Percentiles rank a stretch among this genome's conserved stretches.
Conservation (phyloP, 2,113 vertebrate species). For the Lophotis ruficrista region DNA sequence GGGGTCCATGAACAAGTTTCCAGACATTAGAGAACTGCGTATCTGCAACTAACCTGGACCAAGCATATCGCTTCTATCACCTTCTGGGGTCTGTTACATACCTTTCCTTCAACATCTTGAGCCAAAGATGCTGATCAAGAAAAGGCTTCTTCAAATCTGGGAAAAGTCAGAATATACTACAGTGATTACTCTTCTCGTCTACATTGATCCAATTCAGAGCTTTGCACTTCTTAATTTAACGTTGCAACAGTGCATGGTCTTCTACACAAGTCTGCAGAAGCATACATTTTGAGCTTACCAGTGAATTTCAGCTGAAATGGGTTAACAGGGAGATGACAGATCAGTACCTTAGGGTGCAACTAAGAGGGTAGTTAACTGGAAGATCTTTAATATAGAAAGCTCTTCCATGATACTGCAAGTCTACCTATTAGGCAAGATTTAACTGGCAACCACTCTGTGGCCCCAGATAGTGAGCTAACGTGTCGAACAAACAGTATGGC, state of each 20-base stretch:
- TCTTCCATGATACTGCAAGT: not conserved
- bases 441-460: constrained; percentile 19
- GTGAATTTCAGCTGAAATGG: constrained; percentile 9
- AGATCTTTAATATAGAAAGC: constrained; percentile 14
- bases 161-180: not conserved
- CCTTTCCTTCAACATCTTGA: not conserved
- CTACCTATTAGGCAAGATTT: not conserved
- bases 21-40: not conserved
- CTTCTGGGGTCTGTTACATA: not conserved
- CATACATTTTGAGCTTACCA: not conserved
- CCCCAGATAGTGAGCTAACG: not conserved
- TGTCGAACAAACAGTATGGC: not conserved
- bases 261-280: not conserved
- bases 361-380: not conserved
- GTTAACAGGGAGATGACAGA: not conserved
- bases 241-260: not conserved
- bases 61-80: not conserved
- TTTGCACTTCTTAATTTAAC: not conserved
- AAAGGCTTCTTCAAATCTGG: not conserved
- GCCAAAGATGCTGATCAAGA: not conserved
- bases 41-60: not conserved
- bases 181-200: not conserved
- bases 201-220: not conserved
- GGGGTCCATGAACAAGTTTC: not conserved
- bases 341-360: not conserved